Percentiles rank a stretch among this genome's conserved stretches.
phyloP scores from a whole-genome alignment of 2,888 invertebrate genomes.

The Polietes domitor region DNA sequence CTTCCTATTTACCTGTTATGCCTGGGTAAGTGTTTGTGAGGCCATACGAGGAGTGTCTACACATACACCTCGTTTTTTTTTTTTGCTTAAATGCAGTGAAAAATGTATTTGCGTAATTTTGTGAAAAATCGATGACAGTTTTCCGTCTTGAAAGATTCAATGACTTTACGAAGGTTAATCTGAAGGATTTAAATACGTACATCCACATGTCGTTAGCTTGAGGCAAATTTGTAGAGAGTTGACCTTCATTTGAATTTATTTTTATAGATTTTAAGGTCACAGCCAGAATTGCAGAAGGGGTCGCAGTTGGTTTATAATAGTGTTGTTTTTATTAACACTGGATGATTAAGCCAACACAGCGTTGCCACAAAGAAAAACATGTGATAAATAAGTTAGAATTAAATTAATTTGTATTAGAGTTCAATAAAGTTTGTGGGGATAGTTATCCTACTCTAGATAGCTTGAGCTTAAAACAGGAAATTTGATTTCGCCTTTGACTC shows the following conservation, averaged over 20 bases:
- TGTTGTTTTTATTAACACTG: too few species aligned
- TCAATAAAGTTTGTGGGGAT: too few species aligned
- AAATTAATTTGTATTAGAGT: too few species aligned
- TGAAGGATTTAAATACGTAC: slow-evolving; percentile 4
- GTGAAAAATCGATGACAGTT: slow-evolving; percentile 62
- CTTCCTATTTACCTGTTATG: slow-evolving; percentile 79
- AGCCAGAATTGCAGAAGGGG: background rate
- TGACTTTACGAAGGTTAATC: slow-evolving; percentile 37
- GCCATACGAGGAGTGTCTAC: background rate
- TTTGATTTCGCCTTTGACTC: too few species aligned
- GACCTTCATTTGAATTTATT: background rate
- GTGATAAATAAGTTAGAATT: too few species aligned
- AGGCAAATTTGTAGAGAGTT: background rate
- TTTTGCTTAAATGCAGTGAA: background rate
- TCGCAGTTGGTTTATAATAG: too few species aligned
- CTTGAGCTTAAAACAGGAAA: too few species aligned
- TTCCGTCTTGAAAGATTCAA: slow-evolving; percentile 33
- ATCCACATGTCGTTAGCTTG: too few species aligned
- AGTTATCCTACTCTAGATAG: too few species aligned
- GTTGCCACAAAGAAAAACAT: too few species aligned
- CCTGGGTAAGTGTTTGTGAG: slow-evolving; percentile 73
- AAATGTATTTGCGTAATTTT: background rate
- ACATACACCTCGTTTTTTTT: background rate
- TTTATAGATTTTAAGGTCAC: background rate
- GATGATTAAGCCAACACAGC: too few species aligned